A percentile compares a stretch with the other conserved stretches of the same genome.
phyloP scores from a whole-genome alignment of 1,140 invertebrate species.

The Danaus melanippus region DNA sequence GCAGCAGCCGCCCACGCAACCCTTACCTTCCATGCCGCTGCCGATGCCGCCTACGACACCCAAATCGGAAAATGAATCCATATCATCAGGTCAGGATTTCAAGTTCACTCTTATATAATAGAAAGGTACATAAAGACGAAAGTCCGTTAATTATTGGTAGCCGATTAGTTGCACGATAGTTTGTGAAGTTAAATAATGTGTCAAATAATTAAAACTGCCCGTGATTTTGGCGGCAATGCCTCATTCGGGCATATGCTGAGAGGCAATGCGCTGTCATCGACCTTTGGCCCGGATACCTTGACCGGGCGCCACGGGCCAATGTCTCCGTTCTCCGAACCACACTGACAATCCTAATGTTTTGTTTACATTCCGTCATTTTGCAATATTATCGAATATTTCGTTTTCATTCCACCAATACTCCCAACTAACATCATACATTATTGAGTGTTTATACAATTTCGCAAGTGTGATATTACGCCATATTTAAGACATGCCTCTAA shows the following conservation, averaged over 20 bases:
- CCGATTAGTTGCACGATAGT: too few relatives aligned
- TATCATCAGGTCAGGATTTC: conserved; percentile 65
- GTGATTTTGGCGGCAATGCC: conserved; percentile 37
- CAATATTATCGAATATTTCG: conserved; percentile 2
- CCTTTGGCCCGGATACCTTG: conserved; percentile 70
- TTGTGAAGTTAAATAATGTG: too few relatives aligned
- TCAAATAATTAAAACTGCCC: too few relatives aligned
- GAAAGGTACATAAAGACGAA: too few relatives aligned
- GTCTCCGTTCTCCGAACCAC: conserved; percentile 42
- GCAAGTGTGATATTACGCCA: too few relatives aligned
- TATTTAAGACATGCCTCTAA: too few relatives aligned
- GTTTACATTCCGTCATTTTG: conserved; percentile 40
- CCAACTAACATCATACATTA: too few relatives aligned
- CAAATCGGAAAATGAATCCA: conserved; percentile 70
- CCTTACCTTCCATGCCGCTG: conserved; percentile 65
- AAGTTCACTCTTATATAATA: conserved; percentile 5
- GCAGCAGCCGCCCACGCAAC: conserved; percentile 58
- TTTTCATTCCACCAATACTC: too few relatives aligned
- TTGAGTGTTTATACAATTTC: too few relatives aligned
- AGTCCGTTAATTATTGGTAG: too few relatives aligned
- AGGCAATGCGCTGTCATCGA: conserved; percentile 56
- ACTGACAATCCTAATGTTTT: conserved; percentile 52
- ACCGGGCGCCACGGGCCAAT: conserved; percentile 54
- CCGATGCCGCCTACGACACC: conserved; percentile 68
- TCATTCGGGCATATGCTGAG: neutral